Evolutionary conservation across 1,140 invertebrate species (phyloP).

Genomic region (Andricus grossulariae): DNA sequence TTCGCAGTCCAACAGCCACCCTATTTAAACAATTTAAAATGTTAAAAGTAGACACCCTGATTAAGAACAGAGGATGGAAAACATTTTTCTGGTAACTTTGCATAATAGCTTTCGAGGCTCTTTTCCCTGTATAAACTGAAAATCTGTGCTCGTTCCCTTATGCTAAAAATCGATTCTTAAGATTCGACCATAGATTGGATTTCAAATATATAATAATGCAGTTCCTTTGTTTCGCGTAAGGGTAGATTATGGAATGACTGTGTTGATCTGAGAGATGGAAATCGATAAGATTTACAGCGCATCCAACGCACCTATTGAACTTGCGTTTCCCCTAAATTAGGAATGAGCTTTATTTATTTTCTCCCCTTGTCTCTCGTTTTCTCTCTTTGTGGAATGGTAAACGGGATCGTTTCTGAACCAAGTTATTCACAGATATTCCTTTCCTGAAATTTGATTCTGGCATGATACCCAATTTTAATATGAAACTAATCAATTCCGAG

Average conservation of each 20-base stretch:
- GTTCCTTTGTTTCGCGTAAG: too few species aligned
- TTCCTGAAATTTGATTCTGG: not conserved
- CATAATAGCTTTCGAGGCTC: too few species aligned
- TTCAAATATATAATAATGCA: too few species aligned
- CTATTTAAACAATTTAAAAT: too few species aligned
- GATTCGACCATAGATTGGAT: too few species aligned
- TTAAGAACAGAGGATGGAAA: too few species aligned
- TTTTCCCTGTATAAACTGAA: too few species aligned
- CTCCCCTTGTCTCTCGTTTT: not conserved
- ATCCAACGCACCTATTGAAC: slow-evolving; percentile 1
- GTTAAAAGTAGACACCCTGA: too few species aligned
- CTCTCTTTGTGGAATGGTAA: not conserved
- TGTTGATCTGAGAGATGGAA: slow-evolving; percentile 8
- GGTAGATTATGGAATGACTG: slow-evolving; percentile 12
- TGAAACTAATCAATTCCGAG: not conserved
- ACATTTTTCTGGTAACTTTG: too few species aligned
- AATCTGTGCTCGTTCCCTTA: too few species aligned
- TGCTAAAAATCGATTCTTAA: too few species aligned
- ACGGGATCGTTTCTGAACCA: not conserved
- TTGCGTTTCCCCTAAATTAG: not conserved
- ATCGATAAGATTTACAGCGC: slow-evolving; percentile 4
- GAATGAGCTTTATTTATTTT: not conserved
- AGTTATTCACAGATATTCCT: not conserved
- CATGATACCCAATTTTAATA: not conserved
- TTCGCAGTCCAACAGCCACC: too few species aligned